phyloP scores from a whole-genome alignment of 2,888 invertebrate genomes.

The Drosophila falleni region DNA sequence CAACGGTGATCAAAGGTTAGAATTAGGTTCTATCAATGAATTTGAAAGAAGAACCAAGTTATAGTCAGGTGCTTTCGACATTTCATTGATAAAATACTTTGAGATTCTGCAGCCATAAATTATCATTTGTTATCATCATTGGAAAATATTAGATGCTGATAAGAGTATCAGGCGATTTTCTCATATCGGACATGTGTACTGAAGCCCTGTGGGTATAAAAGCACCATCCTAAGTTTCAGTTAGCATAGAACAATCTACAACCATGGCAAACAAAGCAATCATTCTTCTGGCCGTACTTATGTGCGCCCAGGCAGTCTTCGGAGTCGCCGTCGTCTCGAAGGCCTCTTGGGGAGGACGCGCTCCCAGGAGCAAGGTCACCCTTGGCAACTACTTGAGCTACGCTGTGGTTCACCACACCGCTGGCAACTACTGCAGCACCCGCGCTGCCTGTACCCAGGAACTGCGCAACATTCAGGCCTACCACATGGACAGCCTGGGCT shows the following conservation, averaged over 20 bases:
- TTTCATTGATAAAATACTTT: neutral
- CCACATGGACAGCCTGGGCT: conserved; percentile 73
- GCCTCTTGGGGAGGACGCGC: conserved; percentile 74
- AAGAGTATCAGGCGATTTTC: conserved; percentile 17
- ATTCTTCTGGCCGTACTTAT: conserved; percentile 53
- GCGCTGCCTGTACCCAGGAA: conserved; percentile 56
- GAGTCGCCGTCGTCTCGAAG: conserved; percentile 61
- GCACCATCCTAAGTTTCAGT: neutral
- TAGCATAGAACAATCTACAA: conserved; percentile 23
- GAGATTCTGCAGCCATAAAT: neutral
- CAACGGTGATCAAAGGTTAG: neutral
- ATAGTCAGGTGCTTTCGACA: neutral
- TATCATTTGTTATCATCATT: neutral
- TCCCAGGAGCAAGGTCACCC: conserved; percentile 41
- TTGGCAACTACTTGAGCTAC: conserved; percentile 56
- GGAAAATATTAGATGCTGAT: conserved; percentile 12
- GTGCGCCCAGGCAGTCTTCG: conserved; percentile 54
- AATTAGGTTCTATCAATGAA: neutral
- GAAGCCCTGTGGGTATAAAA: conserved; percentile 26
- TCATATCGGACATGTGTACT: neutral
- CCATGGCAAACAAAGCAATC: conserved; percentile 58
- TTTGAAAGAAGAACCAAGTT: neutral
- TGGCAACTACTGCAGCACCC: conserved; percentile 64
- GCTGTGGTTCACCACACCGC: conserved; percentile 74
- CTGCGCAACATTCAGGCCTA: conserved; percentile 74